phyloP scores from a whole-genome alignment of 1,140 invertebrate species.

The Drosophila nikananu region DNA sequence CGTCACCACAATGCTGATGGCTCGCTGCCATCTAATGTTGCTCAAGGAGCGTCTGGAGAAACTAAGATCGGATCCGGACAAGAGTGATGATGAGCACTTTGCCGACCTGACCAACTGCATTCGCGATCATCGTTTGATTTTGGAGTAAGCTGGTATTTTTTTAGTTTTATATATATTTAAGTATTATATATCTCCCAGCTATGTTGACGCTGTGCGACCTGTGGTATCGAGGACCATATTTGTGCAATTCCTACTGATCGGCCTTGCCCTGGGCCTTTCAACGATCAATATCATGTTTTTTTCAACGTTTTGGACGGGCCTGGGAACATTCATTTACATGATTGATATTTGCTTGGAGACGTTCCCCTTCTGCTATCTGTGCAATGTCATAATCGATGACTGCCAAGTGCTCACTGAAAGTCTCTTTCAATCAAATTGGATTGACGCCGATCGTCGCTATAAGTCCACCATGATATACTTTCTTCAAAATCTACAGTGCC shows the following conservation, averaged over 20 bases:
- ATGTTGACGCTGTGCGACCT: conserved; percentile 40
- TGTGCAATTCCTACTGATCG: conserved; percentile 46
- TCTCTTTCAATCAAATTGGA: conserved; percentile 67
- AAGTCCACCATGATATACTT: conserved; percentile 45
- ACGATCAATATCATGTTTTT: conserved; percentile 50
- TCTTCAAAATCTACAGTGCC: conserved; percentile 61
- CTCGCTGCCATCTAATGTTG: conserved; percentile 43
- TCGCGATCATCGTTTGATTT: conserved; percentile 52
- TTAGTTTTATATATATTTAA: too few relatives aligned
- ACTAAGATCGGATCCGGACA: conserved; percentile 18
- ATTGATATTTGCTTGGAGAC: conserved; percentile 42
- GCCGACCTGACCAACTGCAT: conserved; percentile 51
- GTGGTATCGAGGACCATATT: conserved; percentile 44
- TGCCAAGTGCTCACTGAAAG: conserved; percentile 37
- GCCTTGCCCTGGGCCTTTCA: conserved; percentile 24
- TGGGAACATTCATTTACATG: conserved; percentile 27
- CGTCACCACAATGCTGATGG: conserved; percentile 28
- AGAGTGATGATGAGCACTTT: conserved; percentile 41
- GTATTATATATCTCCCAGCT: conserved; percentile 26
- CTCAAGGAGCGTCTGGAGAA: conserved; percentile 39
- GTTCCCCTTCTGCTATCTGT: conserved; percentile 63
- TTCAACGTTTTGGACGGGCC: conserved; percentile 24
- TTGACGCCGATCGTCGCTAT: conserved; percentile 36
- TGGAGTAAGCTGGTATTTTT: conserved; percentile 38
- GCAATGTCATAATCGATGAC: conserved; percentile 53